Conservation (phyloP, 2,113 vertebrate genomes). For the Thinocorus orbignyianus region DNA sequence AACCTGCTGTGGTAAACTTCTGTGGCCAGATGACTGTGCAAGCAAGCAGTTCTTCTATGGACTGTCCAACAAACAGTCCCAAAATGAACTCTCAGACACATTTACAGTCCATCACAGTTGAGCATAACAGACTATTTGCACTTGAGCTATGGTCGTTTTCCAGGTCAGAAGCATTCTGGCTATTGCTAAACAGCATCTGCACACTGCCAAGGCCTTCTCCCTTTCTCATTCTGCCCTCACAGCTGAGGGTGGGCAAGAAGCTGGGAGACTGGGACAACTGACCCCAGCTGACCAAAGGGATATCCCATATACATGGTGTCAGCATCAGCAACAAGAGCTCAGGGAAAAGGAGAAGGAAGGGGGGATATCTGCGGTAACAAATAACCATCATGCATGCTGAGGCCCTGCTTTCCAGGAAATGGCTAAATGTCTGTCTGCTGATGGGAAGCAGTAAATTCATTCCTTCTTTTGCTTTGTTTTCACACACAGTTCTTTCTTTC, state of each 20-base stretch:
- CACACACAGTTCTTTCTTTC: neutral
- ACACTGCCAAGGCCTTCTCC: neutral
- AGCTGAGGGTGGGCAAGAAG: neutral
- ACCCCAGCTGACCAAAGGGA: neutral
- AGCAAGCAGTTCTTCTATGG: neutral
- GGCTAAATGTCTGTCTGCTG: neutral
- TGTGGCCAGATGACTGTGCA: neutral
- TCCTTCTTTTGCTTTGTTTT: neutral
- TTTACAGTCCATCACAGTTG: neutral
- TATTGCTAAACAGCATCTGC: neutral
- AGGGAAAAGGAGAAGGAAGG: neutral
- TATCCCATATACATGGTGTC: rapidly evolving
- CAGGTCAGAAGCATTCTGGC: neutral
- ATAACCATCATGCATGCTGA: neutral
- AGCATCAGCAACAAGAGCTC: neutral
- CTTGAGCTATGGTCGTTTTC: neutral
- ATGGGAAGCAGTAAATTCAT: neutral
- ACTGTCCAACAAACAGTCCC: neutral
- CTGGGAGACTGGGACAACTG: neutral
- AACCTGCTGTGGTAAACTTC: neutral
- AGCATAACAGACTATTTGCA: neutral
- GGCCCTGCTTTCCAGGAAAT: neutral
- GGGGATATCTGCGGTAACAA: neutral
- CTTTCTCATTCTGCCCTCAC: neutral
- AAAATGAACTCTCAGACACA: neutral